Evolutionary conservation across 2,113 vertebrate genomes (phyloP), one percentile per base, ranked within the genome.

Genomic region (Tetrax tetrax): DNA sequence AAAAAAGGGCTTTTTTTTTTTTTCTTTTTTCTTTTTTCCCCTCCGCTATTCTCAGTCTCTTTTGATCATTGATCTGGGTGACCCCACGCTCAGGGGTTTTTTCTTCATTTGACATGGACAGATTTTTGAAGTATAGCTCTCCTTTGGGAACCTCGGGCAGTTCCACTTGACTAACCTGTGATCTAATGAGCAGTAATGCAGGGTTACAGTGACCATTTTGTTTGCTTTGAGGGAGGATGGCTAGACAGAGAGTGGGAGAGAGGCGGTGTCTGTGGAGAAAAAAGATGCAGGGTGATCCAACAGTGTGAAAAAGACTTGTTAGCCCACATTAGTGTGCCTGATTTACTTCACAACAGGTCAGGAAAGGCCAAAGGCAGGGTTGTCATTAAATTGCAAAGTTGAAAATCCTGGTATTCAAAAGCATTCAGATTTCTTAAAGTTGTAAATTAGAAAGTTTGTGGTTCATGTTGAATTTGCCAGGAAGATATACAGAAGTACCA

Each of bases 31-130:
- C 65, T 84, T 95, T 96, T 97, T 95, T 92, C 23, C 65, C 64
- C 78, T 95, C 48, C 85, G 84, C 95, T 97, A 89, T 95, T 97
- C 97, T 96, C 86, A 81, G 85, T 97, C 98, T 98, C 98, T 98
- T 99, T 99, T 99, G 99, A 99, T 99, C 98, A 98, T 98, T 99
- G 98, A 99, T 98, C 98, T 99, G 98, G 97, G 97, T 99, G 99
- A 99, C 99, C 98, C 98, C 96, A 96, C 92, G 97, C 98, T 98
- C 98, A 96, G 97, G 93, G 95, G 84, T 98, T 98, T 98, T 99
- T 98, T 98, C 98, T 98, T 98, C 97, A 98, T 98, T 98, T 99
- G 98, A 99, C 99, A 98, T 99, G 98, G 97, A 98, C 97, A 97
- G 98, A 98, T 98, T 98, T 98, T 98, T 98, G 97, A 98, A 98